These are phyloP conservation scores for Philaethria dido DNA, from an alignment of 2,888 invertebrate genomes.

Conservation along the genomic window DNA sequence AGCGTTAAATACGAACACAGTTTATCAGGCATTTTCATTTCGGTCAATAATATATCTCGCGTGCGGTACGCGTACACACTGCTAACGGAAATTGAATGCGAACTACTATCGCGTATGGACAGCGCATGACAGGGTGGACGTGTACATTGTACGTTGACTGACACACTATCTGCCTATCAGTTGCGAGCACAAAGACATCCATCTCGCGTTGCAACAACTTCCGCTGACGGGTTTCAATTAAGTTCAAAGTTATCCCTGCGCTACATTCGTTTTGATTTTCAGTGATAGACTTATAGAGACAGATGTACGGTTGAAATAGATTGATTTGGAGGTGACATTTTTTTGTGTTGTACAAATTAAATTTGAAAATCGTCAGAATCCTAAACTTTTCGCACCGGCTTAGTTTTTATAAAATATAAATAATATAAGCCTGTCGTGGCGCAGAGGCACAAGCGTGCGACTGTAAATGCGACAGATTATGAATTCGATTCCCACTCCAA, in stretches of 20 bases:
- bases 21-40: constrained; percentile 48
- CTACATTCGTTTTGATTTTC: constrained; percentile 38
- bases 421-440: too few relatives aligned
- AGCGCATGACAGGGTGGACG: constrained; percentile 48
- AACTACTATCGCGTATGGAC: constrained; percentile 59
- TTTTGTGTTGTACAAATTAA: not conserved
- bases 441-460: too few relatives aligned
- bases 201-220: constrained; percentile 51
- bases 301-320: constrained; percentile 4
- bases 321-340: constrained; percentile 9
- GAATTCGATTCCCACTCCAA: too few relatives aligned
- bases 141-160: constrained; percentile 44
- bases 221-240: constrained; percentile 53
- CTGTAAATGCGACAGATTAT: too few relatives aligned
- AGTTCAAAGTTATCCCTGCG: constrained; percentile 39
- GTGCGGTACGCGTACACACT: constrained; percentile 54
- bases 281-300: constrained; percentile 27
- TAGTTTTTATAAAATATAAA: too few relatives aligned
- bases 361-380: not conserved
- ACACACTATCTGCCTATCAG: constrained; percentile 51
- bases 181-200: constrained; percentile 62
- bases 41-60: constrained; percentile 56
- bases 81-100: constrained; percentile 71
- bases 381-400: too few relatives aligned
- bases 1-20: constrained; percentile 28